Percentiles rank a stretch among this genome's conserved stretches.
Evolutionary conservation across 2,113 vertebrate genomes (phyloP).

Genomic region (Xenopus borealis): DNA sequence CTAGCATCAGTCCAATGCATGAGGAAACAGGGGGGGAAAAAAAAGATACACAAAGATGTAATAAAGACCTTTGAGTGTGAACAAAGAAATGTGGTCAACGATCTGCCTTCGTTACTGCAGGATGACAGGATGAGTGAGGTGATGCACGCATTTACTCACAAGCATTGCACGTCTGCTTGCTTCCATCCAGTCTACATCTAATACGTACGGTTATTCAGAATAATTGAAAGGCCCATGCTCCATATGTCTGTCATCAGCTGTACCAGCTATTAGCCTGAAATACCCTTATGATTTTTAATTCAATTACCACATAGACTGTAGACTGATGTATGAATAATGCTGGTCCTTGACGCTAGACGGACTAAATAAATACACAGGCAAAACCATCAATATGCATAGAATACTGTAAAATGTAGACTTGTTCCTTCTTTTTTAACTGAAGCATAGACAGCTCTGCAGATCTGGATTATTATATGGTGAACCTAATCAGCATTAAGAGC

Average conservation of each 20-base stretch:
- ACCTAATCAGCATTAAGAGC: slow-evolving; percentile 36
- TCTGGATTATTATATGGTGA: background rate
- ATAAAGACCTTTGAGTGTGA: background rate
- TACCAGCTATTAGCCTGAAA: background rate
- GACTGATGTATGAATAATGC: background rate
- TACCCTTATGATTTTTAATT: slow-evolving; percentile 4
- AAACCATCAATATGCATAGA: background rate
- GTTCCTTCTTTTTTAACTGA: background rate
- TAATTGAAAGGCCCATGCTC: background rate
- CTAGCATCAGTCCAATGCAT: too few species aligned
- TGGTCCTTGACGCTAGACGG: too few species aligned
- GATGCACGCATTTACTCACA: too few species aligned
- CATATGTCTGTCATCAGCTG: background rate
- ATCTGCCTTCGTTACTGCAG: background rate
- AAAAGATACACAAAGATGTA: background rate
- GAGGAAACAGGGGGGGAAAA: too few species aligned
- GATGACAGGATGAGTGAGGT: background rate
- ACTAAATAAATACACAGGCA: too few species aligned
- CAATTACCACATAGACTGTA: background rate
- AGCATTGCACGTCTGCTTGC: background rate
- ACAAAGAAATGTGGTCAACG: slow-evolving; percentile 1
- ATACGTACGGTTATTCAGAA: background rate
- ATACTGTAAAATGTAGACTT: background rate
- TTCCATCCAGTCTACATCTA: background rate
- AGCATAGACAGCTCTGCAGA: background rate